Evolutionary conservation across 2,888 invertebrate species (phyloP).

Genomic region (Schizotus pectinicornis): DNA sequence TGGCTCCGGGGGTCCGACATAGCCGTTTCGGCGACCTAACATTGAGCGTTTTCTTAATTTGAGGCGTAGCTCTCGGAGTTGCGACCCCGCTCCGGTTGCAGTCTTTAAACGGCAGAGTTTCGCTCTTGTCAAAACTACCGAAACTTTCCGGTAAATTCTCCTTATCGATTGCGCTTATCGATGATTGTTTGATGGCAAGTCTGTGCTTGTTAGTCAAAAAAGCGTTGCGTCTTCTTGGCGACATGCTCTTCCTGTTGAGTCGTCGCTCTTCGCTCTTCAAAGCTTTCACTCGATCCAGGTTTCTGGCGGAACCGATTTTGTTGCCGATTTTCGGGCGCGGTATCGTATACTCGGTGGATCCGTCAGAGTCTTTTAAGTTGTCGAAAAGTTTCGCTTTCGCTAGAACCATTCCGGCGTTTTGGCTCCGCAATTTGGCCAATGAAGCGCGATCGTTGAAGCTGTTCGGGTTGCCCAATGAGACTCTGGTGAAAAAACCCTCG

Average conservation of each 20-base stretch:
- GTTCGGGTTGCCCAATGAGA: constrained; percentile 64
- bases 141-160: constrained; percentile 28
- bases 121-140: constrained; percentile 1
- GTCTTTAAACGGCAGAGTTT: constrained; percentile 28
- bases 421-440: constrained; percentile 71
- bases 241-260: constrained; percentile 43
- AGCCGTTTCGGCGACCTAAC: constrained; percentile 64
- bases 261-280: constrained; percentile 45
- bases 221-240: constrained; percentile 44
- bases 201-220: constrained; percentile 39
- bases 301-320: constrained; percentile 34
- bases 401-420: constrained; percentile 81
- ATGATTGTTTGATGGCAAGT: constrained; percentile 36
- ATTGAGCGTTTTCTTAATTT: constrained; percentile 66
- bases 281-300: constrained; percentile 38
- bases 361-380: constrained; percentile 50
- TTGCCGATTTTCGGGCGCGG: constrained; percentile 22
- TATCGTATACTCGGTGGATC: constrained; percentile 21
- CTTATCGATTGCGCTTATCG: constrained; percentile 12
- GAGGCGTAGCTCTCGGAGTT: constrained; percentile 58
- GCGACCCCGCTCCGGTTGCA: constrained; percentile 21
- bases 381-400: constrained; percentile 81
- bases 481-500: constrained; percentile 52
- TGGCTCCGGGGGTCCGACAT: constrained; percentile 58
- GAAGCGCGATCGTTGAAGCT: constrained; percentile 71